These are phyloP conservation scores for Lophotis ruficrista DNA, from an alignment of 2,113 vertebrate species.

Conservation along the genomic window DNA sequence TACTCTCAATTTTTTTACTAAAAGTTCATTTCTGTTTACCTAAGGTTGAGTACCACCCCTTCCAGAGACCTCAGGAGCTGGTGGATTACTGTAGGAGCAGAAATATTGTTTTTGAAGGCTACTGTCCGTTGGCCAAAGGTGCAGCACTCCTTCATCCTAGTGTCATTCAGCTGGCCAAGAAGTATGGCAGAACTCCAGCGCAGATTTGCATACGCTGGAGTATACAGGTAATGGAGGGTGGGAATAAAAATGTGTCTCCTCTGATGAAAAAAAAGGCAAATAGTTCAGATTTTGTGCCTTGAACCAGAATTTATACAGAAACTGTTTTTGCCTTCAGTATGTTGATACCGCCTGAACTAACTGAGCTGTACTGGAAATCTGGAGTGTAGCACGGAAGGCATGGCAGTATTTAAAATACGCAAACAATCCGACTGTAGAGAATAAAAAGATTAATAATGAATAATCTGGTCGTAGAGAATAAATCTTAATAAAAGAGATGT, in stretches of 20 bases:
- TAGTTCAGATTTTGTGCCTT: not conserved
- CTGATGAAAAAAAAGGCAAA: not conserved
- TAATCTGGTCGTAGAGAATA: not conserved
- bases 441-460: not conserved
- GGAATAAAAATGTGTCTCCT: not conserved
- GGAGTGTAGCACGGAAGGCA: not conserved
- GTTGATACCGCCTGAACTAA: not conserved
- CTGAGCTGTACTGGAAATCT: not conserved
- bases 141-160: slow-evolving; percentile 71
- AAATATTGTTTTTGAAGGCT: slow-evolving; percentile 79
- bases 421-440: not conserved
- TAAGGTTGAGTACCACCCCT: slow-evolving; percentile 82
- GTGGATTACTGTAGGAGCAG: slow-evolving; percentile 75
- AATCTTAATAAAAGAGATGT: not conserved
- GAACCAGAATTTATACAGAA: not conserved
- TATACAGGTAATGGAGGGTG: slow-evolving; percentile 54
- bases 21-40: not conserved
- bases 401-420: not conserved
- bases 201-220: slow-evolving; percentile 82
- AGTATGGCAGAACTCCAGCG: slow-evolving; percentile 73
- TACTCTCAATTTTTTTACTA: not conserved
- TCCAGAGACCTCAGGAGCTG: slow-evolving; percentile 78
- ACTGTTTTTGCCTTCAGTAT: not conserved
- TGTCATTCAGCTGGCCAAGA: slow-evolving; percentile 73
- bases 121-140: slow-evolving; percentile 80